phyloP scores from a whole-genome alignment of 2,113 vertebrate species.

The Larimichthys crocea region DNA sequence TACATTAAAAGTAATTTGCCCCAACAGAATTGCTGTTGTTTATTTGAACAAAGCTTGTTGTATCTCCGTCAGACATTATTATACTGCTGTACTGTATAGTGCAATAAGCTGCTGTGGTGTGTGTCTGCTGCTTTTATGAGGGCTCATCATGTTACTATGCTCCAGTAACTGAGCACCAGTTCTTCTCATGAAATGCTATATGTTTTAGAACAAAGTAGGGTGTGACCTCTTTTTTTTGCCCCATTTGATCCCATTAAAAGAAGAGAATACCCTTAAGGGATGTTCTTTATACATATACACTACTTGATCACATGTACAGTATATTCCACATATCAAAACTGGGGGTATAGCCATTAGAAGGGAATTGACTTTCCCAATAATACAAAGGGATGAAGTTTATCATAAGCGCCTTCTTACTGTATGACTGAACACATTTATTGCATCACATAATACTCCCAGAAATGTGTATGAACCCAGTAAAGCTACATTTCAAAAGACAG shows the following conservation, averaged over 20 bases:
- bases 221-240: slow-evolving; percentile 31
- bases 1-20: not conserved
- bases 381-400: not conserved
- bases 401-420: not conserved
- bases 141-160: slow-evolving; percentile 36
- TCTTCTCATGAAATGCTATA: slow-evolving; percentile 25
- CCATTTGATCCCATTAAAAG: slow-evolving; percentile 21
- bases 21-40: not conserved
- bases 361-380: not conserved
- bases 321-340: not conserved
- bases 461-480: not conserved
- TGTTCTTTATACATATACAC: not conserved
- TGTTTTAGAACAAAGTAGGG: slow-evolving; percentile 20
- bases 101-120: not conserved
- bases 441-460: not conserved
- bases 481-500: slow-evolving; percentile 57
- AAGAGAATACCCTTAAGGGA: not conserved
- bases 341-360: too few relatives aligned
- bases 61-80: not conserved
- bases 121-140: slow-evolving; percentile 13
- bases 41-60: not conserved
- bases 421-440: not conserved
- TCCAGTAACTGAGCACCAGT: slow-evolving; percentile 42
- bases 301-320: not conserved
- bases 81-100: not conserved